These are phyloP conservation scores for Caenorhabditis uteleia DNA, from an alignment of 2,888 invertebrate genomes.

Conservation along the genomic window DNA sequence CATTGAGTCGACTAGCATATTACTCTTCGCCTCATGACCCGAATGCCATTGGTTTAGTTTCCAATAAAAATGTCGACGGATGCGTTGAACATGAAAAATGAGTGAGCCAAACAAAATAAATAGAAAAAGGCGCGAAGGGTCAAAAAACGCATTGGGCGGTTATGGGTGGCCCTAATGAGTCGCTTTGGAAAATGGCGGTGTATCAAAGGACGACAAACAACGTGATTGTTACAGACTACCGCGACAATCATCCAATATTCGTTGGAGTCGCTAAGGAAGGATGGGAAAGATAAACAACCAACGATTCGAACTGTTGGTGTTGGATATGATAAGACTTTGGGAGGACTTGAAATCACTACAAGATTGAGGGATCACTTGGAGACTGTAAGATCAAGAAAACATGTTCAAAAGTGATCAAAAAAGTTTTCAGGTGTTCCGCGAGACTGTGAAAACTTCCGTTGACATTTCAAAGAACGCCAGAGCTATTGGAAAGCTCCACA, in stretches of 20 bases:
- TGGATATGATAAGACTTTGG: constrained; percentile 85
- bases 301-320: constrained; percentile 76
- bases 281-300: constrained; percentile 51
- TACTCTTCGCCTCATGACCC: too few relatives aligned
- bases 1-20: too few relatives aligned
- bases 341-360: constrained; percentile 90
- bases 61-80: too few relatives aligned
- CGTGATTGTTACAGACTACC: constrained; percentile 31
- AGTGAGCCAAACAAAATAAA: too few relatives aligned
- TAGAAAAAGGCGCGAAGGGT: too few relatives aligned
- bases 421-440: constrained; percentile 38
- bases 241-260: constrained; percentile 47
- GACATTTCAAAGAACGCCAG: constrained; percentile 76
- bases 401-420: not conserved
- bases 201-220: not conserved
- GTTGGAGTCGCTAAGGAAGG: constrained; percentile 40
- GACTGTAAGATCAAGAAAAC: constrained; percentile 72
- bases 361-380: constrained; percentile 74
- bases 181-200: too few relatives aligned
- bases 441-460: constrained; percentile 45
- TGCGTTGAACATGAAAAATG: too few relatives aligned
- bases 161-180: too few relatives aligned
- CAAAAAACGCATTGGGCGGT: too few relatives aligned
- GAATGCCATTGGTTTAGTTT: too few relatives aligned
- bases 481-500: constrained; percentile 91